A percentile compares a stretch with the other conserved stretches of the same genome.
phyloP scores from a whole-genome alignment of 1,140 invertebrate species.

The Aradophagus sp. region DNA sequence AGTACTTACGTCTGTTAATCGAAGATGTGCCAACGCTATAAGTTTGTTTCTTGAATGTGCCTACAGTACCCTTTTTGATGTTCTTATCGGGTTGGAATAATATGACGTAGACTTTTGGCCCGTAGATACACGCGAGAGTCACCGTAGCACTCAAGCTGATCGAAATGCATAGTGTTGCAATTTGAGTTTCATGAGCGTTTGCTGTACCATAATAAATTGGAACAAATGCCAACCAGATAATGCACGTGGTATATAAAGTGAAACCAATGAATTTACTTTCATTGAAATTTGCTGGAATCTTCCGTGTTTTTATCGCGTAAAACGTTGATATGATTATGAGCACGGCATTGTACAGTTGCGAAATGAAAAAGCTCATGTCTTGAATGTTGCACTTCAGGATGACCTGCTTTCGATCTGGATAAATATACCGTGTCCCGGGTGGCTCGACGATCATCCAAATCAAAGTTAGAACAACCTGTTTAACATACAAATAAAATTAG shows the following conservation, averaged over 20 bases:
- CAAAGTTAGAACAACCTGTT: constrained; percentile 70
- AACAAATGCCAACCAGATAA: constrained; percentile 85
- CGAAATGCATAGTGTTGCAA: constrained; percentile 83
- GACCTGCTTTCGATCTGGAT: constrained; percentile 73
- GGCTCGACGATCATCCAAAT: constrained; percentile 80
- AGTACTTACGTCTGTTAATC: constrained; percentile 68
- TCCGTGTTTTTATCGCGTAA: constrained; percentile 85
- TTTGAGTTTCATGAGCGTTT: constrained; percentile 82
- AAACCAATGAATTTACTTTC: constrained; percentile 84
- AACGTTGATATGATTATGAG: constrained; percentile 83
- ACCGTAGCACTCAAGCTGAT: constrained; percentile 84
- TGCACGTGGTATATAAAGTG: constrained; percentile 87
- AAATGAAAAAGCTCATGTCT: constrained; percentile 81
- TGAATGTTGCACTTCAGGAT: constrained; percentile 81
- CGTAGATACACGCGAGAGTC: constrained; percentile 82
- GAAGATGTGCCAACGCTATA: constrained; percentile 69
- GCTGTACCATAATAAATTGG: constrained; percentile 84
- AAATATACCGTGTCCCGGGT: constrained; percentile 78
- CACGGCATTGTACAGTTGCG: constrained; percentile 83
- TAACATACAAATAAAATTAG: constrained; percentile 5
- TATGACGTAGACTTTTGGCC: constrained; percentile 84
- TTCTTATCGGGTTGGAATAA: constrained; percentile 83
- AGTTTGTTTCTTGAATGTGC: constrained; percentile 68
- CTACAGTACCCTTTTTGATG: constrained; percentile 66
- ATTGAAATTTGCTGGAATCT: constrained; percentile 86